phyloP scores from a whole-genome alignment of 2,888 invertebrate species.

The Lasioglossum leucozonium region DNA sequence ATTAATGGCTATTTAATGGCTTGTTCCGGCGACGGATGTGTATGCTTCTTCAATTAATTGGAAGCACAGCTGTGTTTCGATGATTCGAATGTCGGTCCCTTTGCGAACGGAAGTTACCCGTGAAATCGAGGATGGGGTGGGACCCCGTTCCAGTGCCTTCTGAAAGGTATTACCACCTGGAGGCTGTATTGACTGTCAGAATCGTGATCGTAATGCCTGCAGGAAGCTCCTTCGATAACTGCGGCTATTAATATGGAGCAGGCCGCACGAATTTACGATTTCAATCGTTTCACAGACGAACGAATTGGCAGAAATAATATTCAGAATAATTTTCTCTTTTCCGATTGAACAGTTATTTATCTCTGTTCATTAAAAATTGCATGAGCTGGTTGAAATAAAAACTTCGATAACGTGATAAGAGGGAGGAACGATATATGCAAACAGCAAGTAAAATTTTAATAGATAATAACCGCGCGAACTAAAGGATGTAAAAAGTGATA shows the following conservation, averaged over 20 bases:
- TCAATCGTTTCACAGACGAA: background rate
- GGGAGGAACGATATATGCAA: background rate
- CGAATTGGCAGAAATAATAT: background rate
- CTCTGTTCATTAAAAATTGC: background rate
- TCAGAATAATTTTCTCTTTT: background rate
- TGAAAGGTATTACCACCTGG: background rate
- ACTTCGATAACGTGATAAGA: background rate
- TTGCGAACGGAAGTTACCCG: background rate
- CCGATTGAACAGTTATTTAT: background rate
- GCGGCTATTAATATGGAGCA: constrained; percentile 5
- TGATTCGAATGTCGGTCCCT: background rate
- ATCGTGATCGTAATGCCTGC: background rate
- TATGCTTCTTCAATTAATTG: constrained; percentile 11
- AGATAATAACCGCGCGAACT: background rate
- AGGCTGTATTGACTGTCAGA: background rate
- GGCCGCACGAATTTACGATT: background rate
- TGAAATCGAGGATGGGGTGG: background rate
- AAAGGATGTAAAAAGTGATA: background rate
- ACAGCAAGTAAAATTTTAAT: background rate
- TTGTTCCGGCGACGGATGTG: background rate
- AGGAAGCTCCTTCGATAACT: background rate
- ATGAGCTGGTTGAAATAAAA: background rate
- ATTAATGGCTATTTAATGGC: background rate
- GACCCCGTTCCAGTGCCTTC: background rate
- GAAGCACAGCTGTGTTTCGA: constrained; percentile 10